A percentile compares a stretch with the other conserved stretches of the same genome.
Evolutionary conservation across 2,888 invertebrate species (phyloP).

Genomic region (Mystacides longicornis): DNA sequence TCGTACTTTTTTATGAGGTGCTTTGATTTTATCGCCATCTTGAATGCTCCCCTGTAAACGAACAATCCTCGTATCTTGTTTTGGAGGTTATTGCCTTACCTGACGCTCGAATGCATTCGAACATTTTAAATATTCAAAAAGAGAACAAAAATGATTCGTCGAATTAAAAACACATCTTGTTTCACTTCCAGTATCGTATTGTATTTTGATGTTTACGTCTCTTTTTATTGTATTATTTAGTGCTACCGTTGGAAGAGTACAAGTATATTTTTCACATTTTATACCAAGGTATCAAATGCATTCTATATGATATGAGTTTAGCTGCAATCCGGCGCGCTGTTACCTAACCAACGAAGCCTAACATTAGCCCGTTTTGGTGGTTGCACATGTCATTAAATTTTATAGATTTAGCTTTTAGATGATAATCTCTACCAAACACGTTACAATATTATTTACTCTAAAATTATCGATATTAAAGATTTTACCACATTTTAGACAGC

Average conservation of each 20-base stretch:
- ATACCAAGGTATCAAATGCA: not conserved
- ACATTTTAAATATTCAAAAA: conserved; percentile 1
- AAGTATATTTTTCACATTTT: not conserved
- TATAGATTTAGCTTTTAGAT: conserved; percentile 4
- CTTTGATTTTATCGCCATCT: not conserved
- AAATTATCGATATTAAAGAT: no score
- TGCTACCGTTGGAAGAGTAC: not conserved
- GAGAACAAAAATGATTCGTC: conserved; percentile 8
- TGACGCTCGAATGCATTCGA: conserved; percentile 9
- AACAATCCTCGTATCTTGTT: not conserved
- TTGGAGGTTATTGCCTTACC: conserved; percentile 17
- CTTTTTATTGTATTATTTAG: not conserved
- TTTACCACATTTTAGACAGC: no score
- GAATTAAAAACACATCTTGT: conserved; percentile 11
- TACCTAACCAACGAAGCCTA: not conserved
- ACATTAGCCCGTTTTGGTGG: conserved; percentile 7
- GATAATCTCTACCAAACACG: not conserved
- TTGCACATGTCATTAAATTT: conserved; percentile 12
- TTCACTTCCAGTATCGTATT: not conserved
- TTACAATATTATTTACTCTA: not conserved
- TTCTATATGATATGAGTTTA: not conserved
- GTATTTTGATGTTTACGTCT: not conserved
- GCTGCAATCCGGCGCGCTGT: not conserved
- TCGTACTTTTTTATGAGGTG: not conserved
- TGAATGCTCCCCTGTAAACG: not conserved